These are phyloP conservation scores for Parnassius glacialis DNA, from an alignment of 2,888 invertebrate genomes.

Conservation along the genomic window DNA sequence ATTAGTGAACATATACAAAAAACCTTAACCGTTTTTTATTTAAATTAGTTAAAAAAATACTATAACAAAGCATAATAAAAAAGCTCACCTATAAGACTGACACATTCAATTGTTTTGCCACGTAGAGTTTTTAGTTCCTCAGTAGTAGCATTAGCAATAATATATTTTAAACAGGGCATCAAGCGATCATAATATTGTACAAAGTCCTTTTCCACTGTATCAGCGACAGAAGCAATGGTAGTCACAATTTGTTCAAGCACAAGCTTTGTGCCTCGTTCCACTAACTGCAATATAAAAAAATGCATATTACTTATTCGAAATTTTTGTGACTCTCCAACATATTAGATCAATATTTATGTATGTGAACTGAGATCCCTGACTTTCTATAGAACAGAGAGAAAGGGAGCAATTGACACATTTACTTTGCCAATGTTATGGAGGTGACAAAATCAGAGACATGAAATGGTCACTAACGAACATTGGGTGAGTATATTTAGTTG, in stretches of 20 bases:
- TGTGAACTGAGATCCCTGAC: constrained; percentile 73
- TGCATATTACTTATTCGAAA: background rate
- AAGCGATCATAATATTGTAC: constrained; percentile 95
- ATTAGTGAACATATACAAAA: no score
- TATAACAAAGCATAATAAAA: background rate
- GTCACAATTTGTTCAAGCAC: constrained; percentile 99
- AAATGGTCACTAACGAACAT: constrained; percentile 76
- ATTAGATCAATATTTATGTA: constrained; percentile 41
- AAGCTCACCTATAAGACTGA: constrained; percentile 93
- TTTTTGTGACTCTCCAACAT: no score
- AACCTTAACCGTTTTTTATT: no score
- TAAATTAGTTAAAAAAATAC: no score
- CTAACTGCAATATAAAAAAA: constrained; percentile 76
- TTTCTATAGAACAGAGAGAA: constrained; percentile 54
- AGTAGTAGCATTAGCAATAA: constrained; percentile 95
- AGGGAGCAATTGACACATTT: constrained; percentile 71
- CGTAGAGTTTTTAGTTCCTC: constrained; percentile 94
- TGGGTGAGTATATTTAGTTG: constrained; percentile 40
- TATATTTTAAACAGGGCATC: constrained; percentile 97
- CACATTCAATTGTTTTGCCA: constrained; percentile 99
- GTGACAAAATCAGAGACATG: constrained; percentile 50
- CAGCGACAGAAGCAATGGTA: constrained; percentile 98
- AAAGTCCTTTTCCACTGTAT: constrained; percentile 98
- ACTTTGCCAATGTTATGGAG: constrained; percentile 78
- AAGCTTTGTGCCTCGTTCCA: constrained; percentile 96